Evolutionary conservation across 2,113 vertebrate species (phyloP).

Genomic region (Serilophus lunatus): DNA sequence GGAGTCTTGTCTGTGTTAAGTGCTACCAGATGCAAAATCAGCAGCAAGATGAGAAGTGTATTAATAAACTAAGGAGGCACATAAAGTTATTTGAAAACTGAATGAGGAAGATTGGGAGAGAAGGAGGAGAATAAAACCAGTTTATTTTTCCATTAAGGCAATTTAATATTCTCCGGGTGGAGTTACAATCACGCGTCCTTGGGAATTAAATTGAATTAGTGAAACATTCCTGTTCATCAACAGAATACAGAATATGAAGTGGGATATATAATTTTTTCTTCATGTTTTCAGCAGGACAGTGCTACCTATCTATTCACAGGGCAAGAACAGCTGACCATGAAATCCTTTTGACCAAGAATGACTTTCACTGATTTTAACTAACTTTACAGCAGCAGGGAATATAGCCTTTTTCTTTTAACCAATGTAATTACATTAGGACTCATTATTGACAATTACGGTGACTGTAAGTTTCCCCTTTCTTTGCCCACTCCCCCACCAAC

Average conservation of each 20-base stretch:
- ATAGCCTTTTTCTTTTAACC: conserved; percentile 20
- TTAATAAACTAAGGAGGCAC: conserved; percentile 44
- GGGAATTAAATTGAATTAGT: conserved; percentile 50
- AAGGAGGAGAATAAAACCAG: conserved; percentile 34
- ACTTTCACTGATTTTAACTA: not conserved
- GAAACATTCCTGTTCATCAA: not conserved
- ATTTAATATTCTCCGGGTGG: conserved; percentile 16
- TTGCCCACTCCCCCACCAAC: not conserved
- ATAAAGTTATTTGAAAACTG: conserved; percentile 41
- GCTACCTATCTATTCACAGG: not conserved
- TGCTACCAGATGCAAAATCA: conserved; percentile 57
- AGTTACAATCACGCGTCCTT: conserved; percentile 15
- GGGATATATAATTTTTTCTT: not conserved
- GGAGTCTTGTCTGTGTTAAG: conserved; percentile 29
- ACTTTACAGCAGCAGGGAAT: conserved; percentile 4
- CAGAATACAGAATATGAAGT: not conserved
- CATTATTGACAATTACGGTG: conserved; percentile 50
- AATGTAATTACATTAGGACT: conserved; percentile 48
- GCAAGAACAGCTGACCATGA: not conserved
- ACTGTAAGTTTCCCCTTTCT: conserved; percentile 33
- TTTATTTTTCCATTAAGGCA: conserved; percentile 56
- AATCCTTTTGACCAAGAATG: not conserved
- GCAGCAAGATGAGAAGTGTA: conserved; percentile 41
- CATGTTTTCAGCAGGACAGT: not conserved
- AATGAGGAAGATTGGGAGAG: not conserved